Conservation (phyloP, 1,140 invertebrate species). For the Mylabris phalerata region DNA sequence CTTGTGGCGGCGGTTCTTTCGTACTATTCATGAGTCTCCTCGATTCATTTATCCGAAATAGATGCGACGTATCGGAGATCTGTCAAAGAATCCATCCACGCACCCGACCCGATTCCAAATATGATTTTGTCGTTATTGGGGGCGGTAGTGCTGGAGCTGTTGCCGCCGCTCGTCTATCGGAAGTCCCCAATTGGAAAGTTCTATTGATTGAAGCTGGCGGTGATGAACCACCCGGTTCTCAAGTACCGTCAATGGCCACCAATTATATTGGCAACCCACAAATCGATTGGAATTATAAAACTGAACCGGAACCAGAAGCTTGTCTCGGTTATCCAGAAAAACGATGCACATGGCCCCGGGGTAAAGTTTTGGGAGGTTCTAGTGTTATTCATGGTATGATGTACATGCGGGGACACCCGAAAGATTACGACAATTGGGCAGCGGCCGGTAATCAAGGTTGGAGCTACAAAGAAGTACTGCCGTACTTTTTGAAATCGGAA, state of each 20-base stretch:
- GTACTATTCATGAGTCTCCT: conserved; percentile 51
- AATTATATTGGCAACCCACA: conserved; percentile 48
- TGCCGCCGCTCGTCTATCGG: conserved; percentile 45
- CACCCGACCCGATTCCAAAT: conserved; percentile 41
- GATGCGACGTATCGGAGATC: conserved; percentile 45
- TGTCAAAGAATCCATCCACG: conserved; percentile 44
- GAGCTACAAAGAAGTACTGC: conserved; percentile 46
- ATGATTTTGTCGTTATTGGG: conserved; percentile 55
- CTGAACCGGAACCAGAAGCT: conserved; percentile 54
- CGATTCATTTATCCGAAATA: conserved; percentile 46
- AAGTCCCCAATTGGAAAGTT: conserved; percentile 43
- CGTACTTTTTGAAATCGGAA: conserved; percentile 52
- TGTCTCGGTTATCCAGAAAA: conserved; percentile 47
- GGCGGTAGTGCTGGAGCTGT: conserved; percentile 53
- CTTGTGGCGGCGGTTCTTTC: conserved; percentile 47
- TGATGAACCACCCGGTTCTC: conserved; percentile 49
- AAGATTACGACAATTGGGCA: conserved; percentile 67
- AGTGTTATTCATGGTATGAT: conserved; percentile 67
- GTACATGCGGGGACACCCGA: conserved; percentile 62
- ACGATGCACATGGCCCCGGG: conserved; percentile 51
- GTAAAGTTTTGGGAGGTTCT: conserved; percentile 54
- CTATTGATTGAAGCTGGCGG: conserved; percentile 58
- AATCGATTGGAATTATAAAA: conserved; percentile 60
- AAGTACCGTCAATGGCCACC: conserved; percentile 51
- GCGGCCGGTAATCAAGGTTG: conserved; percentile 35